Evolutionary conservation across 1,140 invertebrate species (phyloP).

Genomic region (Theocolax elegans): DNA sequence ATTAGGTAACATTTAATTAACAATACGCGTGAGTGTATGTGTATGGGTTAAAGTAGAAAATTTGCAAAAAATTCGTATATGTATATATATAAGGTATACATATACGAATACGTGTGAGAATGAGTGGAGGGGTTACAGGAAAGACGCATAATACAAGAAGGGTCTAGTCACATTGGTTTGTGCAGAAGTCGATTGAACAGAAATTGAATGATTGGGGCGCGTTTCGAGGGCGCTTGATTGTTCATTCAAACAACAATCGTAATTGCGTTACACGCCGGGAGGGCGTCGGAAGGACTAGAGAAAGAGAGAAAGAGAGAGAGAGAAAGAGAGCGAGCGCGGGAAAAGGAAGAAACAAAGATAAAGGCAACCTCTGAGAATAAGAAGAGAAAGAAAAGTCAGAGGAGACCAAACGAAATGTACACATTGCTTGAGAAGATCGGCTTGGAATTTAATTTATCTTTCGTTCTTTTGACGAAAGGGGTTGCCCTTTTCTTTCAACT

Average conservation of each 20-base stretch:
- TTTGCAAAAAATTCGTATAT: no score
- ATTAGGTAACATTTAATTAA: no score
- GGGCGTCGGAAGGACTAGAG: conserved; percentile 44
- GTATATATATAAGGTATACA: neutral
- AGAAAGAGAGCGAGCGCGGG: conserved; percentile 30
- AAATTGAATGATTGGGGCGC: conserved; percentile 68
- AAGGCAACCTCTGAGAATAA: neutral
- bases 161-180: conserved; percentile 32
- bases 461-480: no score
- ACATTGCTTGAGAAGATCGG: neutral
- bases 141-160: conserved; percentile 15
- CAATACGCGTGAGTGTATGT: no score
- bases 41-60: no score
- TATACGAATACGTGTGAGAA: neutral
- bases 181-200: conserved; percentile 66
- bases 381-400: neutral
- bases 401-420: neutral
- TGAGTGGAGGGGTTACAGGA: neutral
- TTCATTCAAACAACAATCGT: conserved; percentile 70
- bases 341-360: conserved; percentile 39
- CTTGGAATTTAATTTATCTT: conserved; percentile 12
- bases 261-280: conserved; percentile 64
- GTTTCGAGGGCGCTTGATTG: conserved; percentile 68
- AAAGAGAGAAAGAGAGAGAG: conserved; percentile 26
- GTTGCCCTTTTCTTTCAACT: no score